phyloP scores from a whole-genome alignment of 2,888 invertebrate species.

The Hartigia nigra region DNA sequence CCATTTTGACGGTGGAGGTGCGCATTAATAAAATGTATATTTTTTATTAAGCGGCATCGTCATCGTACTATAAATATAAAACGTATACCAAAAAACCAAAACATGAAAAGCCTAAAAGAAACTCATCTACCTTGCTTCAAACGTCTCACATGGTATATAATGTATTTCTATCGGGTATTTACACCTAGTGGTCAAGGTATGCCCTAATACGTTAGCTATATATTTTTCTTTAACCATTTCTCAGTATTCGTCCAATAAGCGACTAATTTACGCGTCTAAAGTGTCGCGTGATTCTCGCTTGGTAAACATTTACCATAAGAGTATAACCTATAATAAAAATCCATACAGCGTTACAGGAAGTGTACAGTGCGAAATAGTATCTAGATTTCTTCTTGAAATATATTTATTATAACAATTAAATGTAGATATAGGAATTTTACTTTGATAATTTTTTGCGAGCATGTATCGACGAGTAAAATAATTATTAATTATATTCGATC shows the following conservation, averaged over 20 bases:
- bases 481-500: neutral
- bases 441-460: too few relatives aligned
- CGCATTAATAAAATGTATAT: neutral
- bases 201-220: neutral
- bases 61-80: neutral
- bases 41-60: neutral
- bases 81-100: too few relatives aligned
- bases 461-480: too few relatives aligned
- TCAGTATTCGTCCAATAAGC: neutral
- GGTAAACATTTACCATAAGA: neutral
- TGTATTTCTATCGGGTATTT: neutral
- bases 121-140: neutral
- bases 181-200: neutral
- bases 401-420: neutral
- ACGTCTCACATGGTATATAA: neutral
- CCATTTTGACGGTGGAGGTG: neutral
- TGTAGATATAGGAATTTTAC: neutral
- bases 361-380: neutral
- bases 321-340: neutral
- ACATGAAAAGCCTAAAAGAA: neutral
- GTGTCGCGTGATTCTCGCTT: neutral
- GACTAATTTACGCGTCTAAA: neutral
- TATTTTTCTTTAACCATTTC: neutral
- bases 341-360: neutral
- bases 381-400: neutral